phyloP scores from a whole-genome alignment of 2,113 vertebrate genomes.

The Pteropus alecto region DNA sequence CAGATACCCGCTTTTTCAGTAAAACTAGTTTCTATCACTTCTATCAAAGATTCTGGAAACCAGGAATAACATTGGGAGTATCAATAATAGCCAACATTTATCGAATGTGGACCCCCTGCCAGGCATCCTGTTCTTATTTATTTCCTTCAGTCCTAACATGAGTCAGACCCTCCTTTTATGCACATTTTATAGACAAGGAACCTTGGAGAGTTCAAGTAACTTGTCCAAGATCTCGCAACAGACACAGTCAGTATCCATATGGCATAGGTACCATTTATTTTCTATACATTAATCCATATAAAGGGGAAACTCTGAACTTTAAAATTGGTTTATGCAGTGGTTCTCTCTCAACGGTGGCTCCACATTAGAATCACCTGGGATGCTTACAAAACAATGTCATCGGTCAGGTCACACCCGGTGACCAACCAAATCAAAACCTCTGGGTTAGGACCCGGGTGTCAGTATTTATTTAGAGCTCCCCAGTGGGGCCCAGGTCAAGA shows the following conservation, averaged over 20 bases:
- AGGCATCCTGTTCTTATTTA: background rate
- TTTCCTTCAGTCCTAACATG: background rate
- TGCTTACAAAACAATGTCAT: background rate
- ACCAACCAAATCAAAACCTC: background rate
- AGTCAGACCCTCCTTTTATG: background rate
- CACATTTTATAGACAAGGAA: background rate
- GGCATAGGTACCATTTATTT: background rate
- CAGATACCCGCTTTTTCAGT: background rate
- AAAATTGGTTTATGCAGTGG: background rate
- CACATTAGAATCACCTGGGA: background rate
- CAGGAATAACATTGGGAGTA: background rate
- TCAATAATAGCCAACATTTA: background rate
- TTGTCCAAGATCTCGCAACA: background rate
- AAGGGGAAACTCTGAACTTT: background rate
- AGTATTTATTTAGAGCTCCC: background rate
- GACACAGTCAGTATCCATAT: background rate
- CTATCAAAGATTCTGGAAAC: background rate
- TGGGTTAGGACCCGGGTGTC: background rate
- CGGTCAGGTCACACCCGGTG: background rate
- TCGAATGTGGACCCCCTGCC: background rate
- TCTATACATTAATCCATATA: background rate
- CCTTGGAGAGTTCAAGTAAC: background rate
- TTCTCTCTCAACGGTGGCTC: background rate
- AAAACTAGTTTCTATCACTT: background rate
- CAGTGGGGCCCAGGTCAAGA: background rate